Percentiles rank a stretch among this genome's conserved stretches.
Conservation (phyloP, 35 echinoderm and acorn worm genomes). For the Lytechinus pictus region DNA sequence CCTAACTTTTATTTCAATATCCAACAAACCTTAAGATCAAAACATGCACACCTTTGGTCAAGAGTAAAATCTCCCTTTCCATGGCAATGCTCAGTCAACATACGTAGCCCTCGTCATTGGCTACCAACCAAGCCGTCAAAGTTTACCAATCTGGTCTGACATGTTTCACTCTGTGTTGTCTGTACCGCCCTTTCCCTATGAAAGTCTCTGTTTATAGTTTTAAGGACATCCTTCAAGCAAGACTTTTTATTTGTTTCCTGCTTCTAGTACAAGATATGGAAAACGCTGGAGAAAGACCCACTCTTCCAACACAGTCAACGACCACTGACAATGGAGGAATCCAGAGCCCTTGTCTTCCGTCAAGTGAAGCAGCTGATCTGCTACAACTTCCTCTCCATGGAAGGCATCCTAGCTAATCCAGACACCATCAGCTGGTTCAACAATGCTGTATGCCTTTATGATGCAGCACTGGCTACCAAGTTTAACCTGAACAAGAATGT, state of each 20-base stretch:
- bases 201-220: neutral
- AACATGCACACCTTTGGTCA: too few relatives aligned
- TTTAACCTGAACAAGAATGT: slow-evolving; percentile 67
- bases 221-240: neutral
- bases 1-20: too few relatives aligned
- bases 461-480: slow-evolving; percentile 76
- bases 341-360: slow-evolving; percentile 68
- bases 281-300: slow-evolving; percentile 74
- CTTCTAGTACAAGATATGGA: slow-evolving; percentile 79
- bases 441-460: slow-evolving; percentile 74
- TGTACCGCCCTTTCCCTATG: neutral
- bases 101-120: neutral
- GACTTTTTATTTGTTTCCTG: neutral
- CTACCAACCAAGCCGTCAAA: neutral
- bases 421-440: slow-evolving; percentile 56
- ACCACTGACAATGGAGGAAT: slow-evolving; percentile 64
- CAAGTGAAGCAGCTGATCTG: slow-evolving; percentile 74
- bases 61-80: too few relatives aligned
- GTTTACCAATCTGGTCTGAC: neutral
- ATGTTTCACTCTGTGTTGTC: neutral
- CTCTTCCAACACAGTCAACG: slow-evolving; percentile 61
- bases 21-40: too few relatives aligned
- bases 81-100: neutral
- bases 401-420: slow-evolving; percentile 57
- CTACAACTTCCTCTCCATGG: slow-evolving; percentile 61